Base-by-base conservation (phyloP, 1,140 invertebrate species). In the Luehdorfia chinensis region DNA sequence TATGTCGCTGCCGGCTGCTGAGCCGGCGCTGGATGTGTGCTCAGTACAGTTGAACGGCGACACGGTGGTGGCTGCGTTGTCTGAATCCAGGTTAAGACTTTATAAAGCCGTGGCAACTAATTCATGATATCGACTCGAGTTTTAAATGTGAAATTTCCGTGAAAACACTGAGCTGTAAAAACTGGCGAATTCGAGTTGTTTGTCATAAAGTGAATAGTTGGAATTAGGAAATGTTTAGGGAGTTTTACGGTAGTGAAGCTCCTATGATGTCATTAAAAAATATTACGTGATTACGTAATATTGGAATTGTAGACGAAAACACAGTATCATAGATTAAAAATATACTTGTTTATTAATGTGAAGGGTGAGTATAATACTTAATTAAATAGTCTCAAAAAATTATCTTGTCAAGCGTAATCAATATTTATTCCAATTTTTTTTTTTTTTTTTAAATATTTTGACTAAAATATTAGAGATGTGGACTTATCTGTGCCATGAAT, bases 11-110 rank as follows among this genome's bases (percentile, higher is more conserved):
- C 87, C 89, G 0, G 87, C 90, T 1, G 83, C 87, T 8, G 91
- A 92, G 41, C 86, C 90, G 0, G 87, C 93, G 6, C 72, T 94
- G 23, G 93, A 94, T 56, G 87, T 93, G 1, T 90, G 90, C 58
- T 84, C 90, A 0, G 84, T 93, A 14, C 69, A 74, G 0, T 12
- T 83, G 7, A 75, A 78, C 14, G 87, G 89, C 12, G 79, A 87
- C 34, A 84, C 87, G 1, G 88, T 89, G 56, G 59, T 94, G 25
- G 90, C 91, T 0, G 88, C 92, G 1, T 78, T 94, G 1, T 92
- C 92, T 0, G 89, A 91, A 28, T 91, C 90, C 28, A 88, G 89
- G 39, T 73, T 93, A 28, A 88, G 90, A 34, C 62, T 94, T 4
- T 93, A 92, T 59, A 90, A 89, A 43, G 73, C 76, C 8, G 61